Evolutionary conservation across 2,888 invertebrate species (phyloP).

Genomic region (Eupelmus urozonus): DNA sequence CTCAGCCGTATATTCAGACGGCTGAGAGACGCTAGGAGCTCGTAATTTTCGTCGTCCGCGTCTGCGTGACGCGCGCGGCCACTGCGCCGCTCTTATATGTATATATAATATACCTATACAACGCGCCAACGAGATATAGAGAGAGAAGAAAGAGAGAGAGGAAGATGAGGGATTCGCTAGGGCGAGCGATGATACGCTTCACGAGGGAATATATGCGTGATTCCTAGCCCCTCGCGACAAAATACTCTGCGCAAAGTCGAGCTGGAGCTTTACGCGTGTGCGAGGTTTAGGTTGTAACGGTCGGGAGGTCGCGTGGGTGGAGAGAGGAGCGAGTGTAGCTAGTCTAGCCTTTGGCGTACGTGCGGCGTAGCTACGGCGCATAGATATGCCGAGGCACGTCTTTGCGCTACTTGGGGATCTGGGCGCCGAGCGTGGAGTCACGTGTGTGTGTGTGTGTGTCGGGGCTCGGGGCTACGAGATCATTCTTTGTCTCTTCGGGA

Average conservation of each 20-base stretch:
- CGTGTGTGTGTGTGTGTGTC: constrained; percentile 24
- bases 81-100: neutral
- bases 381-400: constrained; percentile 52
- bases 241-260: neutral
- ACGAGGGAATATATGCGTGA: constrained; percentile 7
- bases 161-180: neutral
- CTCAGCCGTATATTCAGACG: constrained; percentile 64
- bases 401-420: constrained; percentile 39
- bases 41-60: constrained; percentile 71
- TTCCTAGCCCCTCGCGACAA: neutral
- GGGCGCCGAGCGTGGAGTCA: constrained; percentile 34
- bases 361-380: constrained; percentile 5
- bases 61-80: constrained; percentile 66
- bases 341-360: neutral
- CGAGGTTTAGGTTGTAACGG: neutral
- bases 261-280: neutral
- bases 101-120: neutral
- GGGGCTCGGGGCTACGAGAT: constrained; percentile 39
- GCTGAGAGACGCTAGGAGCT: constrained; percentile 66
- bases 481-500: constrained; percentile 51
- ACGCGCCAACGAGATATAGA: neutral
- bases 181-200: neutral
- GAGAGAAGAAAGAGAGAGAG: neutral
- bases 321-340: neutral
- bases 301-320: too few species aligned